These are phyloP conservation scores for Bombus cullumanus DNA, from an alignment of 1,140 invertebrate species.

Conservation along the genomic window DNA sequence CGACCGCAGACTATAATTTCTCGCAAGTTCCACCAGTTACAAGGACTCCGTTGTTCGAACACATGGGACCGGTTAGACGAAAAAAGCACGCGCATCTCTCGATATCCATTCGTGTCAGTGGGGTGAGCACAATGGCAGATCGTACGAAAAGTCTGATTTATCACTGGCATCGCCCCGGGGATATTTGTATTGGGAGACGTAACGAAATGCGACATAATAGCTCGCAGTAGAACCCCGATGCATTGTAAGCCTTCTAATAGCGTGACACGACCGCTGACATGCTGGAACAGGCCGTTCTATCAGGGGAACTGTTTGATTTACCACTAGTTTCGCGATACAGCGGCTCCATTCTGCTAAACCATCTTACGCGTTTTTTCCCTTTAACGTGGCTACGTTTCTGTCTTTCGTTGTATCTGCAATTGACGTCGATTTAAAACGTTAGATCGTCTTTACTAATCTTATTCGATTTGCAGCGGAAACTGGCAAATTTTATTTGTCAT, in stretches of 20 bases:
- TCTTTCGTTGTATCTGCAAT: too few species aligned
- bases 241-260: slow-evolving; percentile 81
- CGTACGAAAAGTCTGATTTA: slow-evolving; percentile 82
- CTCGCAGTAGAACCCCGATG: slow-evolving; percentile 77
- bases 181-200: slow-evolving; percentile 81
- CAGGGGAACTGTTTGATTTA: slow-evolving; percentile 76
- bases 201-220: slow-evolving; percentile 83
- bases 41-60: slow-evolving; percentile 59
- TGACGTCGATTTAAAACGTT: too few species aligned
- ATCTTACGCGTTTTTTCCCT: not conserved
- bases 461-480: too few species aligned
- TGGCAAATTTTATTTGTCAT: too few species aligned
- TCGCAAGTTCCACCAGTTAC: slow-evolving; percentile 54
- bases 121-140: slow-evolving; percentile 78
- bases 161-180: slow-evolving; percentile 76
- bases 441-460: too few species aligned
- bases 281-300: slow-evolving; percentile 48
- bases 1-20: slow-evolving; percentile 63
- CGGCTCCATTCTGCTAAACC: slow-evolving; percentile 26
- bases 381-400: too few species aligned
- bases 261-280: slow-evolving; percentile 80
- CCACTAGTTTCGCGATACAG: slow-evolving; percentile 79
- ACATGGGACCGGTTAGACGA: slow-evolving; percentile 69
- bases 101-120: slow-evolving; percentile 73
- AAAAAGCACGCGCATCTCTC: slow-evolving; percentile 55